Conservation (phyloP, 1,140 invertebrate genomes). For the Oedothorax gibbosus region DNA sequence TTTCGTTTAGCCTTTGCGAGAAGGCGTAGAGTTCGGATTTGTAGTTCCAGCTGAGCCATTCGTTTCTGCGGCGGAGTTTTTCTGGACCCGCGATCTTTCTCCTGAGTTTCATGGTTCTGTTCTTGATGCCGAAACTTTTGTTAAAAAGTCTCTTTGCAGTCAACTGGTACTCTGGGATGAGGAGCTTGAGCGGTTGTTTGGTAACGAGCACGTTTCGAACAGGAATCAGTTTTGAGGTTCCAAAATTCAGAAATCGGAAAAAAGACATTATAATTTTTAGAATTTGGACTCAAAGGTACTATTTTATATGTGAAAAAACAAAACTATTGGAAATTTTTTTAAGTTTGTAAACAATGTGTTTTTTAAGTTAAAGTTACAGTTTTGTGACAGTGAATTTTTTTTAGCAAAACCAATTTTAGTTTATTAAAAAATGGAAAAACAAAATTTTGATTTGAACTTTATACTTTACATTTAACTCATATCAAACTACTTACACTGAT, state of each 20-base stretch:
- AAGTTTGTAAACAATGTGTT: no score
- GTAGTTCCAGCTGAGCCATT: conserved; percentile 77
- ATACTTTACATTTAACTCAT: no score
- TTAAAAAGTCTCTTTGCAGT: conserved; percentile 8
- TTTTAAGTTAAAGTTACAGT: no score
- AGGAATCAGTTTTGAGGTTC: background rate
- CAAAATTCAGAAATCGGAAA: conserved; percentile 3
- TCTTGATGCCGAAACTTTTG: background rate
- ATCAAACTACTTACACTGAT: no score
- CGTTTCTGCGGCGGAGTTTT: conserved; percentile 9
- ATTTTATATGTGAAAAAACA: no score
- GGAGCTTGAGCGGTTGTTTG: background rate
- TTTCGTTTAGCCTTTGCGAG: conserved; percentile 84
- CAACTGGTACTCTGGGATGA: background rate
- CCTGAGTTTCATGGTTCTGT: conserved; percentile 39
- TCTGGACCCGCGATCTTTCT: conserved; percentile 42
- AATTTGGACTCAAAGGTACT: no score
- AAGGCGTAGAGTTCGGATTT: conserved; percentile 90
- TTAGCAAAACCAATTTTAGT: no score
- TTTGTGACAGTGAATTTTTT: no score
- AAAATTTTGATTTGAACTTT: no score
- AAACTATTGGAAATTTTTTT: no score
- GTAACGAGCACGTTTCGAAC: background rate
- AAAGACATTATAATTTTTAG: background rate
- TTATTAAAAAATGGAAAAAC: no score